Conservation (phyloP, 1,140 invertebrate genomes). For the Bicyclus anynana region DNA sequence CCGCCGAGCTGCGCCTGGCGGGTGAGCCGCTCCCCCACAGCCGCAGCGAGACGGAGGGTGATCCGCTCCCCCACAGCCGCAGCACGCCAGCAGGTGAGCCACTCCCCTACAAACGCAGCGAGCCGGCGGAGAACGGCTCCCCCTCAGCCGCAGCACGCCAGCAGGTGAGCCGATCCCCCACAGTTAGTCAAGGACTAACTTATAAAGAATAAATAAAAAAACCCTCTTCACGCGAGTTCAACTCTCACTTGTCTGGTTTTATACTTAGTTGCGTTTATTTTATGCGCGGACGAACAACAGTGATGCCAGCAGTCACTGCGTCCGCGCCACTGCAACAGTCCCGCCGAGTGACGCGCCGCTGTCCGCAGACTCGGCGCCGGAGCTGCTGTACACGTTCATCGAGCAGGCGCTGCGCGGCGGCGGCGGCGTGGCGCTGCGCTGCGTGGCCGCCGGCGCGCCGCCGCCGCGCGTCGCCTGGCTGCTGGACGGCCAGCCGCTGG, state of each 20-base stretch:
- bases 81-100: conserved; percentile 82
- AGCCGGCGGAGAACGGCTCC: no score
- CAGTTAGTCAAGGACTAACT: no score
- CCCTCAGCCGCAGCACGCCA: conserved; percentile 44
- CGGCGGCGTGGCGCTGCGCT: conserved; percentile 86
- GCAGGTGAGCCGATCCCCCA: conserved; percentile 78
- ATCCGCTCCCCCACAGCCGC: no score
- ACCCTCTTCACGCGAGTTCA: no score
- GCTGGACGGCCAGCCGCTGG: conserved; percentile 85
- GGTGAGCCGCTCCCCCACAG: conserved; percentile 73
- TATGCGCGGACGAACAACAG: no score
- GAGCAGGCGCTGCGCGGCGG: conserved; percentile 89
- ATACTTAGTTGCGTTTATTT: no score
- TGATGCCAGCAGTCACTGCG: no score
- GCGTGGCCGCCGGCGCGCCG: conserved; percentile 89
- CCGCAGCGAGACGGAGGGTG: background rate
- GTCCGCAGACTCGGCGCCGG: conserved; percentile 78
- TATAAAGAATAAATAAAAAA: no score
- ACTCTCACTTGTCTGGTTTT: no score
- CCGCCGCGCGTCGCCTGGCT: conserved; percentile 90
- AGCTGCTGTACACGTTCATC: conserved; percentile 89
- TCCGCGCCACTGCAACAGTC: no score
- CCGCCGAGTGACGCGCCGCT: no score
- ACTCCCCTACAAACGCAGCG: background rate
- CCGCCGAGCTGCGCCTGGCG: conserved; percentile 84